Base-by-base conservation (phyloP, 2,888 invertebrate genomes). In the Morinoia aosen region DNA sequence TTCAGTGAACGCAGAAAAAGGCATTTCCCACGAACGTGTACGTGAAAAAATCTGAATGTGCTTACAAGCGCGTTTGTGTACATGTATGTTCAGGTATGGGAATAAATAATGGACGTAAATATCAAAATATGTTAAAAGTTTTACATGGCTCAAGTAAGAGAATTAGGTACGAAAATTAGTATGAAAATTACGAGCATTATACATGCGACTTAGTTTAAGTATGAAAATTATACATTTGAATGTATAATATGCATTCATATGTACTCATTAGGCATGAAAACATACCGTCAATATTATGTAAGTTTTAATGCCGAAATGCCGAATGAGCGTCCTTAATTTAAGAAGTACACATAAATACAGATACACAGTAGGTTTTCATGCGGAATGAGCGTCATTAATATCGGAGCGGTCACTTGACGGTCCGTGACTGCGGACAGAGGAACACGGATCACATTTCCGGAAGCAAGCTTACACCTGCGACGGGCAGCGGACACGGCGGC, bases 351-450 rank as follows among this genome's bases (percentile, higher is more conserved):
- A n/a, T n/a, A n/a, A n/a, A n/a, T n/a, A n/a, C n/a, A n/a, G n/a
- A n/a, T n/a, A n/a, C n/a, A 19, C 58, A 10, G 58, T 19, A 64
- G 12, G 25, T 64, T 76, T 76, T 76, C 76, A 33, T 16, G 76
- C 25, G 3, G 25, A 76, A 33, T 76, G 76, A 10, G 76, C 76
- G 19, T 76, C 76, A 76, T 76, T 19, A 76, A 76, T 76, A 33
- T 33, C 25, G 33, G 76, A 33, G 16, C 25, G 76, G 76, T 76
- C 76, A 76, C 76, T 76, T 33, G 76, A 76, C 76, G 25, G 12
- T 76, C 76, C 76, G 76, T 76, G 76, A 76, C 76, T 76, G 76
- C 76, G 76, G 76, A 76, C 76, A 76, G 25, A 76, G 76, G 25
- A 33, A 7, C 76, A 33, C 10, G 33, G 76, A 0, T 76, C 76